Evolutionary conservation across 2,797 vertebrate species (phyloP).

Genomic region (Siniperca undulata): DNA sequence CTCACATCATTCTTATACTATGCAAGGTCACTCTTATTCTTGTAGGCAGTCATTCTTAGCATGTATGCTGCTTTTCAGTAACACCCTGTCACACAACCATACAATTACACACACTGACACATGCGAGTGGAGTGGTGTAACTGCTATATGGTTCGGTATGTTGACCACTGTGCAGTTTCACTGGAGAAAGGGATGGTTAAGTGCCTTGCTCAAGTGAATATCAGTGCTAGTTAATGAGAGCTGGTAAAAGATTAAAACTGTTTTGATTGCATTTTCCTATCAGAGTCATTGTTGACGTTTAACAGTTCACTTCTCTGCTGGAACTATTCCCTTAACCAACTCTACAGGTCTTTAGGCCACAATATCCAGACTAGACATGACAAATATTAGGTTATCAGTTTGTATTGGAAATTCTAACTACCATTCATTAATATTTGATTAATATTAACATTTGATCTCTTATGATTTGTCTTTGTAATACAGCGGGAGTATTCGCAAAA

Average conservation of each 20-base stretch:
- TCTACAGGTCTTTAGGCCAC: neutral
- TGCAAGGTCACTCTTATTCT: neutral
- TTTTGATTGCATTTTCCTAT: neutral
- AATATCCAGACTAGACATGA: neutral
- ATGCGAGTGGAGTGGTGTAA: neutral
- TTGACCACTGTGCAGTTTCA: slow-evolving; percentile 16
- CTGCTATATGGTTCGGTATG: slow-evolving; percentile 15
- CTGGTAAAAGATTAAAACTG: neutral
- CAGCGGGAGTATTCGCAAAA: neutral
- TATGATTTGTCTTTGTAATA: neutral
- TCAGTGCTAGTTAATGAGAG: neutral
- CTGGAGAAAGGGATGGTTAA: slow-evolving; percentile 4
- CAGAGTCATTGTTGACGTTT: neutral
- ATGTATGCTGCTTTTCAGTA: slow-evolving; percentile 7
- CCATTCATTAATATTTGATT: neutral
- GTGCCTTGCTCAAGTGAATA: neutral
- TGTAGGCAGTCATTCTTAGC: slow-evolving; percentile 1
- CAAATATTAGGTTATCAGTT: neutral
- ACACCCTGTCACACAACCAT: slow-evolving; percentile 32
- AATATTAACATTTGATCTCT: neutral
- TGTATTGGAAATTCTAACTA: neutral
- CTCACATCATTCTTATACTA: neutral
- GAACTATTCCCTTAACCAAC: neutral
- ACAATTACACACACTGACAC: slow-evolving; percentile 29
- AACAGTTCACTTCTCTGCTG: neutral